Evolutionary conservation across 2,797 vertebrate species (phyloP), one percentile per base, ranked within the genome.

Genomic region (Anguilla megastoma): DNA sequence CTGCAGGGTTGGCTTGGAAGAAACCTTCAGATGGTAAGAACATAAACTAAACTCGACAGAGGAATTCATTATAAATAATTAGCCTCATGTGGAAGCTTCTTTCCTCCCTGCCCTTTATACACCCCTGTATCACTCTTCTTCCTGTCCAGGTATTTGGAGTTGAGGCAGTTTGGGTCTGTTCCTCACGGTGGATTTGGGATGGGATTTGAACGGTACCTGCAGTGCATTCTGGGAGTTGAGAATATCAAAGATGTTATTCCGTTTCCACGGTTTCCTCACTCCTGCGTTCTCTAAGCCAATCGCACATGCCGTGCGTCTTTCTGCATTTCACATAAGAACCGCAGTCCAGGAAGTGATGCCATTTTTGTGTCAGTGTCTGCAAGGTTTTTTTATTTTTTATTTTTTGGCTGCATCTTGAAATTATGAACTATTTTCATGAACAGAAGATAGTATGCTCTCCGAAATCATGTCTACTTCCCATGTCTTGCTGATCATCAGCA

Each of bases 241-340:
- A 99, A 98, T 92, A 99, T 99, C 93, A 99, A 98, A 94, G 98
- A 99, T 90, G 98, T 97, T 41, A 97, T 98, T 93, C 98, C 98
- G 45, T 99, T 99, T 91, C 98, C 98, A 1, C 95, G 98, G 90
- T 99, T 97, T 95, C 94, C 97, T 88, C 96, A 95, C 92, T 99
- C 98, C 0, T 99, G 99, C 91, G 91, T 96, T 91, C 92, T 99
- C 36, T 99, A 94, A 95, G 30, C 36, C 79, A 82, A 1, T n/a
- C 79, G 18, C 14, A 24, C 41, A 2, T 9, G n/a, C 18, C 33
- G 12, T 76, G 14, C 7, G 33, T 41, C 14, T 82, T 50, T 50
- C 45, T 48, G 21, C 79, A n/a, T 82, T 24, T 82, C 45, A 48
- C 7, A 30, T 74, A 6, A 0, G 41, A 45, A 80, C 18, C 12